phyloP scores from a whole-genome alignment of 2,113 vertebrate species.

The Upupa epops region DNA sequence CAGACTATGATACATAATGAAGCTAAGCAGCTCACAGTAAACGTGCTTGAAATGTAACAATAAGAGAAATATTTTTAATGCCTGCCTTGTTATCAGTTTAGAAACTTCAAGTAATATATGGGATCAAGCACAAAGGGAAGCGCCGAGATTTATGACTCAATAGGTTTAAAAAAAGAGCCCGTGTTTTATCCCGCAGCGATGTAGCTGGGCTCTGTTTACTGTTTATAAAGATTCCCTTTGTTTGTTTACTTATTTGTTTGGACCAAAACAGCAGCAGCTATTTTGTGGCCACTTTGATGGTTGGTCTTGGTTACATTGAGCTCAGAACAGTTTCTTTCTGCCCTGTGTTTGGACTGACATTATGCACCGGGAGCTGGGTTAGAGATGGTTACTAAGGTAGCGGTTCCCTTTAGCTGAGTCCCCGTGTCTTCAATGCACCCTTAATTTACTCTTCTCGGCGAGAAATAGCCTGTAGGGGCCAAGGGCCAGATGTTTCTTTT shows the following conservation, averaged over 20 bases:
- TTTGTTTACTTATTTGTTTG: slow-evolving; percentile 51
- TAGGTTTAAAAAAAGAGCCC: slow-evolving; percentile 21
- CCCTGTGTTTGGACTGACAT: slow-evolving; percentile 11
- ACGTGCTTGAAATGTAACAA: slow-evolving; percentile 86
- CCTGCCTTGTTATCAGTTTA: slow-evolving; percentile 72
- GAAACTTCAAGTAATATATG: slow-evolving; percentile 71
- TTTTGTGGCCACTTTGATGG: slow-evolving; percentile 22
- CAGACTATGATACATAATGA: slow-evolving; percentile 87
- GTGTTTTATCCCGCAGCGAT: slow-evolving; percentile 52
- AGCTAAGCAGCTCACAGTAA: slow-evolving; percentile 81
- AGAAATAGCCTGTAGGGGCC: slow-evolving; percentile 49
- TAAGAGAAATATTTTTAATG: slow-evolving; percentile 83
- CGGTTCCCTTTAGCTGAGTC: slow-evolving; percentile 11
- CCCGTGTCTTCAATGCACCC: slow-evolving; percentile 10
- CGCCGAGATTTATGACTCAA: slow-evolving; percentile 65
- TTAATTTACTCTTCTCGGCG: slow-evolving; percentile 25
- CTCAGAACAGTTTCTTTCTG: neutral
- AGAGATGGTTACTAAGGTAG: slow-evolving; percentile 3
- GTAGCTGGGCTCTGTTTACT: slow-evolving; percentile 9
- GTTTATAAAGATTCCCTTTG: slow-evolving; percentile 49
- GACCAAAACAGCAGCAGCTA: slow-evolving; percentile 27
- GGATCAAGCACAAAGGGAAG: slow-evolving; percentile 63
- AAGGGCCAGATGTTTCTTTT: slow-evolving; percentile 61
- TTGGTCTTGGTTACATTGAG: neutral
- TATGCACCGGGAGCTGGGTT: neutral